A percentile compares a stretch with the other conserved stretches of the same genome.
phyloP scores from a whole-genome alignment of 2,888 invertebrate species.

The Lasius platythorax region DNA sequence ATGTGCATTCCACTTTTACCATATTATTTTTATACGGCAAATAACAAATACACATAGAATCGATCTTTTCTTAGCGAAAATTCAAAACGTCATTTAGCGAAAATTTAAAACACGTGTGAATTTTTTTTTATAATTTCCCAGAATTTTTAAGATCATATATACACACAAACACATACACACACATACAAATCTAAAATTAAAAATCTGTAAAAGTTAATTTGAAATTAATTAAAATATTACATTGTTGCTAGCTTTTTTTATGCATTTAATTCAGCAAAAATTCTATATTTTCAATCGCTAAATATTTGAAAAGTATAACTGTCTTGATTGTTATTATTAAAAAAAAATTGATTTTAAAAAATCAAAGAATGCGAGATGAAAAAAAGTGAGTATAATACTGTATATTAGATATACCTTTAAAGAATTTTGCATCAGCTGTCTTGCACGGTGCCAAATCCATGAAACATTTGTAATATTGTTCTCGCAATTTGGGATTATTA shows the following conservation, averaged over 20 bases:
- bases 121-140: no score
- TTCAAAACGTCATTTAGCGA: no score
- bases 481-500: not conserved
- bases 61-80: no score
- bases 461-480: constrained; percentile 16
- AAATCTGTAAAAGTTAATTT: not conserved
- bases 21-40: no score
- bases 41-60: no score
- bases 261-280: not conserved
- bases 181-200: not conserved
- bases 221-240: not conserved
- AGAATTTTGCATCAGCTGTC: constrained; percentile 16
- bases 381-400: not conserved
- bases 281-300: not conserved
- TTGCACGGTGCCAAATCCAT: not conserved
- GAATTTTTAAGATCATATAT: no score
- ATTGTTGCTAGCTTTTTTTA: not conserved
- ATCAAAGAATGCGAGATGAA: not conserved
- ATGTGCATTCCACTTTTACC: no score
- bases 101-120: no score
- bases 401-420: constrained; percentile 21
- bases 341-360: not conserved
- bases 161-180: no score
- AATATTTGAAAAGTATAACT: not conserved
- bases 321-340: not conserved